Percentiles rank a stretch among this genome's conserved stretches.
phyloP scores from a whole-genome alignment of 2,797 vertebrate genomes.

The Propithecus perrieri region DNA sequence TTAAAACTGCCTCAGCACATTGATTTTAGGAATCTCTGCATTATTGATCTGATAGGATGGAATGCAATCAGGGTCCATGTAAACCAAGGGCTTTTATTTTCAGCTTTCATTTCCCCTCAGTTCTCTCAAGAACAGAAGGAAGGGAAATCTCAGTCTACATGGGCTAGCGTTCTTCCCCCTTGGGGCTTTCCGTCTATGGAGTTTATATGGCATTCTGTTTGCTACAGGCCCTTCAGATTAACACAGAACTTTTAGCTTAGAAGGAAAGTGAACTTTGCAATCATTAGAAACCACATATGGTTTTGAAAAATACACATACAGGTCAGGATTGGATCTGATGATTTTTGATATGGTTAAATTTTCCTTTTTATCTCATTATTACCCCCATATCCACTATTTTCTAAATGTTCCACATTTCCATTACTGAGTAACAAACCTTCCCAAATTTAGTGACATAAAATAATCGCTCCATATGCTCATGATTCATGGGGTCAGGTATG shows the following conservation, averaged over 20 bases:
- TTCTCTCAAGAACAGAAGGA: slow-evolving; percentile 31
- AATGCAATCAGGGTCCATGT: neutral
- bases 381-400: neutral
- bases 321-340: neutral
- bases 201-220: neutral
- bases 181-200: neutral
- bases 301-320: slow-evolving; percentile 1
- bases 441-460: neutral
- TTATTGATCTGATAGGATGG: neutral
- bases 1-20: neutral
- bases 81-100: slow-evolving; percentile 45
- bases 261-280: slow-evolving; percentile 37
- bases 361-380: neutral
- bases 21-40: slow-evolving; percentile 42
- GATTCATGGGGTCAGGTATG: neutral
- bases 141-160: neutral
- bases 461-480: neutral
- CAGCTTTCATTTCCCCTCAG: slow-evolving; percentile 8
- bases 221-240: slow-evolving; percentile 1
- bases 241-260: neutral
- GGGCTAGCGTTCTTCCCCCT: neutral
- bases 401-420: neutral
- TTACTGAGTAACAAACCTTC: neutral
- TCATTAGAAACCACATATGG: neutral
- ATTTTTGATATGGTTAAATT: neutral